A percentile compares a stretch with the other conserved stretches of the same genome.
These are phyloP conservation scores for Lacanobia wlatinum DNA, from an alignment of 2,888 invertebrate species.

Conservation along the genomic window DNA sequence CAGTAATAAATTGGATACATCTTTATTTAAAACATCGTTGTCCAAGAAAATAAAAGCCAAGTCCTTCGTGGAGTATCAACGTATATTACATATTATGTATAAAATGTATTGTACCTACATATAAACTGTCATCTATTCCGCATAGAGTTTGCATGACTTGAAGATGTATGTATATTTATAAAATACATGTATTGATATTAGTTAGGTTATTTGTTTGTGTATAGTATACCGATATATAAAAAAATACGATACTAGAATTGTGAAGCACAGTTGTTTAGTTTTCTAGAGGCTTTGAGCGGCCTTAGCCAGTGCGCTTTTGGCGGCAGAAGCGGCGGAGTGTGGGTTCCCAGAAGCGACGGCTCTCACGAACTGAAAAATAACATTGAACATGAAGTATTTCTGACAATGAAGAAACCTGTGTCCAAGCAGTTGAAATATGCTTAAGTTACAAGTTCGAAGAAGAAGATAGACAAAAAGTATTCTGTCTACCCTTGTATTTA, in stretches of 20 bases:
- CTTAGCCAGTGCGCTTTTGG: constrained; percentile 69
- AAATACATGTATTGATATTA: constrained; percentile 43
- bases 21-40: constrained; percentile 78
- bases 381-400: constrained; percentile 1
- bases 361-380: constrained; percentile 74
- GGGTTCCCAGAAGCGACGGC: constrained; percentile 69
- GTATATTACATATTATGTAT: constrained; percentile 77
- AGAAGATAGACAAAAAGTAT: no score
- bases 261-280: constrained; percentile 24
- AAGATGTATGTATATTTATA: constrained; percentile 11
- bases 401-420: neutral
- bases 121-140: constrained; percentile 1
- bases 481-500: neutral
- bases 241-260: constrained; percentile 32
- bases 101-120: constrained; percentile 10
- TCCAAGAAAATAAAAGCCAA: constrained; percentile 80
- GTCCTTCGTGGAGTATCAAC: constrained; percentile 76
- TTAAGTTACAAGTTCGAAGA: neutral
- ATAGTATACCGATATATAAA: constrained; percentile 45
- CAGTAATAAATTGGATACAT: constrained; percentile 79
- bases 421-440: neutral
- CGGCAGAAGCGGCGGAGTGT: constrained; percentile 61
- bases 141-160: constrained; percentile 6
- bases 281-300: constrained; percentile 37
- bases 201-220: constrained; percentile 44